These are phyloP conservation scores for Columba livia DNA, from an alignment of 2,113 vertebrate species.

Conservation along the genomic window DNA sequence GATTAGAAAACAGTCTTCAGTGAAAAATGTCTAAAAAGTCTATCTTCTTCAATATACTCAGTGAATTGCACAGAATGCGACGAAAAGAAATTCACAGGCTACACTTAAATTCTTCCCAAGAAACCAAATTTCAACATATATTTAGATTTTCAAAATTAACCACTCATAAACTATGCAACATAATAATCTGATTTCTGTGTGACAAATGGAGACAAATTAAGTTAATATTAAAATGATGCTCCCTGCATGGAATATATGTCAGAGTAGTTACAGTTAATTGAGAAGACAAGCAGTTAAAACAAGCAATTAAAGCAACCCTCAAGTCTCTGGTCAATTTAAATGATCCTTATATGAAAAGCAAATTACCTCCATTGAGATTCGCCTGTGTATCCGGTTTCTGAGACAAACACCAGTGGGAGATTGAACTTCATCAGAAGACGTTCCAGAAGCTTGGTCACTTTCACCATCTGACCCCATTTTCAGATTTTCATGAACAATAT, in stretches of 20 bases:
- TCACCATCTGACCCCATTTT: slow-evolving; percentile 99
- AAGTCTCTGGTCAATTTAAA: neutral
- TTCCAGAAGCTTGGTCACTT: slow-evolving; percentile 98
- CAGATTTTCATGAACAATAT: slow-evolving; percentile 98
- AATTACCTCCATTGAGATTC: slow-evolving; percentile 98
- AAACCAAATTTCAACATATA: neutral
- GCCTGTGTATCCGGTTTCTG: slow-evolving; percentile 89
- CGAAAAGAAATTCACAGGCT: neutral
- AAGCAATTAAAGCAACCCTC: neutral
- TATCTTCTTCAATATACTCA: neutral
- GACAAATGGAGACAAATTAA: neutral
- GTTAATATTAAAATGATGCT: neutral
- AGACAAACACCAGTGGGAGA: slow-evolving; percentile 97
- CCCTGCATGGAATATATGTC: neutral
- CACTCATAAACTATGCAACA: neutral
- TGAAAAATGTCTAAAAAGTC: neutral
- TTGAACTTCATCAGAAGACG: slow-evolving; percentile 97
- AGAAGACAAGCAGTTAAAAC: neutral
- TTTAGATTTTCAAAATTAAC: neutral
- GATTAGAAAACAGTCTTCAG: neutral
- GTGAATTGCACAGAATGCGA: neutral
- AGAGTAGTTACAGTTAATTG: neutral
- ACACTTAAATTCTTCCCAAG: neutral
- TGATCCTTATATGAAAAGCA: neutral
- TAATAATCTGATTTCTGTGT: neutral